Evolutionary conservation across 2,113 vertebrate genomes (phyloP).

Genomic region (Zeus faber): DNA sequence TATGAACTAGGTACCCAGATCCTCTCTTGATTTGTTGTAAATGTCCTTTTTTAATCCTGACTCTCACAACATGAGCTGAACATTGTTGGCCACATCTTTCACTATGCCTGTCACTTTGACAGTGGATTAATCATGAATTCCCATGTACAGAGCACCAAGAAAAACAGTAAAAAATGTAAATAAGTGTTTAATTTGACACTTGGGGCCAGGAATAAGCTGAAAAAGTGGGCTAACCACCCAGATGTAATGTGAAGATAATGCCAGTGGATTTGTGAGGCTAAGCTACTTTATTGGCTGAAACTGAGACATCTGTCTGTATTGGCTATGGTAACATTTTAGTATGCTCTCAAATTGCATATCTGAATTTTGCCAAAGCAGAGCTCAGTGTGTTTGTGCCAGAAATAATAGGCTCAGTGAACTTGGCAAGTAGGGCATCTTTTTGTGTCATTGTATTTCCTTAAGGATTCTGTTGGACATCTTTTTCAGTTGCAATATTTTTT

Average conservation of each 20-base stretch:
- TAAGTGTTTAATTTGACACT: background rate
- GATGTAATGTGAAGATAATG: conserved; percentile 6
- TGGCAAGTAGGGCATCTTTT: background rate
- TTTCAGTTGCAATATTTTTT: background rate
- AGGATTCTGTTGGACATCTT: background rate
- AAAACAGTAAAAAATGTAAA: background rate
- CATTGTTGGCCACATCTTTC: background rate
- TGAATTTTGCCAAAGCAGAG: background rate
- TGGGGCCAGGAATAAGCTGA: background rate
- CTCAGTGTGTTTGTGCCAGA: background rate
- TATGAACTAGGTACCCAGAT: too few relatives aligned
- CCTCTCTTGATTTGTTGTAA: too few relatives aligned
- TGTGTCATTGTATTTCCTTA: background rate
- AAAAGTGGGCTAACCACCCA: conserved; percentile 10
- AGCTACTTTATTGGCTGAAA: conserved; percentile 14
- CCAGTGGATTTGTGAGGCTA: conserved; percentile 1
- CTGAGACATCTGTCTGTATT: conserved; percentile 11
- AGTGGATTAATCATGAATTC: background rate
- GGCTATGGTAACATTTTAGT: conserved; percentile 5
- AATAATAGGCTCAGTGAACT: background rate
- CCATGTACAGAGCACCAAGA: background rate
- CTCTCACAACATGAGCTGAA: too few relatives aligned
- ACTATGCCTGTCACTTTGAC: background rate
- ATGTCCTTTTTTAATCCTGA: too few relatives aligned
- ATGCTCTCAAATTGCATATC: conserved; percentile 2